Conservation (phyloP, 2,797 vertebrate species). For the Rhinophrynus dorsalis region DNA sequence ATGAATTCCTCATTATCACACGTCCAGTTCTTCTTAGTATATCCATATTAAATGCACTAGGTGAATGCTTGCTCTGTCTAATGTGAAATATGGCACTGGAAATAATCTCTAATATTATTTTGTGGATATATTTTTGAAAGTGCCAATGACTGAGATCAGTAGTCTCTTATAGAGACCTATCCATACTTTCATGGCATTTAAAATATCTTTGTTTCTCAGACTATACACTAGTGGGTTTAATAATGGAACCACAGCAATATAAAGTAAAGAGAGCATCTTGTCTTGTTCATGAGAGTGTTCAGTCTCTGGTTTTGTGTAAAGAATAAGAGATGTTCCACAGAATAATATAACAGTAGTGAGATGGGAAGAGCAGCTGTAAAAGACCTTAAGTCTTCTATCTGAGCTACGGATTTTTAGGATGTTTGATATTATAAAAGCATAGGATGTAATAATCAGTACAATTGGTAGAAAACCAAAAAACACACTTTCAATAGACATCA, state of each 20-base stretch:
- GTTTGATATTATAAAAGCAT: conserved; percentile 7
- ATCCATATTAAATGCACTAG: no score
- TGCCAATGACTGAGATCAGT: no score
- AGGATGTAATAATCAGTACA: background rate
- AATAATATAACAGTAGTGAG: conserved; percentile 2
- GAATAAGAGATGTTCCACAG: conserved; percentile 3
- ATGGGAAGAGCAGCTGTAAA: conserved; percentile 5
- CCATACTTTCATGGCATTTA: no score
- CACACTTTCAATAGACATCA: background rate
- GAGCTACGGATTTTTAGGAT: background rate
- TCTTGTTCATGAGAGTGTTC: background rate
- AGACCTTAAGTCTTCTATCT: background rate
- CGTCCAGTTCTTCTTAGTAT: no score
- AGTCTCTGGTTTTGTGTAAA: background rate
- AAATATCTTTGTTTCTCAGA: background rate
- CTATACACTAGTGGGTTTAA: background rate
- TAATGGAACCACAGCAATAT: background rate
- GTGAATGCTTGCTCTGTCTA: no score
- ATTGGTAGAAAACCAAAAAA: background rate
- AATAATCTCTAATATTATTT: no score
- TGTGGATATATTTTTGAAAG: no score
- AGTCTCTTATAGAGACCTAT: no score
- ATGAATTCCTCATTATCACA: no score
- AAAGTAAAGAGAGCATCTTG: background rate
- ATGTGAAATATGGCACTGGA: no score